Base-by-base conservation (phyloP, 2,888 invertebrate genomes). In the Xanthorhoe designata region DNA sequence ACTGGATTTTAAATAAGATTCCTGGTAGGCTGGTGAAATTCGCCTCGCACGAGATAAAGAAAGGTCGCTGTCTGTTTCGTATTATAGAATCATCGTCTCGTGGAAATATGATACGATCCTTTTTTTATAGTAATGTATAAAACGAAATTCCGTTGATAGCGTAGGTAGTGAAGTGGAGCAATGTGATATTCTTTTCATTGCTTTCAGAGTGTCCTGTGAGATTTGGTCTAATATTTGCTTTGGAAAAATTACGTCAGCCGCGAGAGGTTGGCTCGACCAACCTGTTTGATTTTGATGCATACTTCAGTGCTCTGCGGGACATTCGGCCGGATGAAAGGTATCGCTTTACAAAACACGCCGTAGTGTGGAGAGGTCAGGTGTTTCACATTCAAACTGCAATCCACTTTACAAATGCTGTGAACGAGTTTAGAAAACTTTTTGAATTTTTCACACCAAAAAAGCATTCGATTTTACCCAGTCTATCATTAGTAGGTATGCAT, bases 1-100 rank as follows among this genome's bases (percentile, higher is more conserved):
- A 93, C 92, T 84, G 91, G 92, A 93, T 92, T 93, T 92, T 92
- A 93, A 93, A 93, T 93, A 92, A 92, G 92, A 91, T 92, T 90
- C 85, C 86, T 85, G 78, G 85, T 83, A 84, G 85, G 84, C 87
- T 87, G 85, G 85, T 83, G 87, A 91, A 91, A 91, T 92, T 92
- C 90, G 88, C 89, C 84, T 88, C 69, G 73, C 78, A 83, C 87
- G 85, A 89, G 92, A 93, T 93, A 92, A 92, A 92, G 89, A 90
- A 92, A 91, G 92, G 92, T 91, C 91, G 85, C 86, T 85, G 84
- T 85, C 85, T 87, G 85, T 85, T 86, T 87, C 87, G 81, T 88
- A 85, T 85, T 86, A 84, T 86, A 88, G 86, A 87, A 90, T 87
- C 87, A 85, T 83, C 84, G 81, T 82, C 82, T 84, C 86, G 78